phyloP scores from a whole-genome alignment of 2,113 vertebrate genomes.

The Isurus oxyrinchus region DNA sequence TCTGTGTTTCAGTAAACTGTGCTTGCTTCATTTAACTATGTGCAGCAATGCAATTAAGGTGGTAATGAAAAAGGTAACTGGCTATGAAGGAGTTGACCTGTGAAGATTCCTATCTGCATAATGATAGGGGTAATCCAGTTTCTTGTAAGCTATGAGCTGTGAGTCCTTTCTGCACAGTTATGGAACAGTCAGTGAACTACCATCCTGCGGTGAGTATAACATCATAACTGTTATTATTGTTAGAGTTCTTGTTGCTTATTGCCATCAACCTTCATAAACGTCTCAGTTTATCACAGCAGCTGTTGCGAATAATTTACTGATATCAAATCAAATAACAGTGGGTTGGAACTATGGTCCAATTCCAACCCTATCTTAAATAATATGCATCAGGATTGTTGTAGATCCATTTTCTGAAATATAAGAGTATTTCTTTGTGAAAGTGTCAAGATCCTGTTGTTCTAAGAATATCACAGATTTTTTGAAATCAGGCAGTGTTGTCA shows the following conservation, averaged over 20 bases:
- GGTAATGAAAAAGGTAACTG: not conserved
- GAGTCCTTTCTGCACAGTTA: not conserved
- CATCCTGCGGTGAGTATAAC: not conserved
- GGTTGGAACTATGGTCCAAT: not conserved
- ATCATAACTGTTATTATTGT: slow-evolving; percentile 13
- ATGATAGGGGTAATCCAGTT: not conserved
- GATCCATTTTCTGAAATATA: not conserved
- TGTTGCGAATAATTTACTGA: not conserved
- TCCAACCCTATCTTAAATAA: not conserved
- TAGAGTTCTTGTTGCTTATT: not conserved
- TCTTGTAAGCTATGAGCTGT: not conserved
- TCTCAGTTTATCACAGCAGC: not conserved
- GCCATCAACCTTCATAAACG: not conserved
- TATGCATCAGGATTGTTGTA: not conserved
- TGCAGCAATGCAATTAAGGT: not conserved
- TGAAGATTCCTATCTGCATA: not conserved
- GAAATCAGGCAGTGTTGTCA: not conserved
- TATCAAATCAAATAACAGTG: not conserved
- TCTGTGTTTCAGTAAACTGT: not conserved
- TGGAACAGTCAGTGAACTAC: not conserved
- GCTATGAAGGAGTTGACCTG: not conserved
- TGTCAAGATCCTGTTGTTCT: not conserved
- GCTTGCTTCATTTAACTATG: not conserved
- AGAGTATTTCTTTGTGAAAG: not conserved
- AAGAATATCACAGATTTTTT: not conserved